These are phyloP conservation scores for Myrmophylax atrothorax DNA, from an alignment of 2,113 vertebrate species.

Conservation along the genomic window DNA sequence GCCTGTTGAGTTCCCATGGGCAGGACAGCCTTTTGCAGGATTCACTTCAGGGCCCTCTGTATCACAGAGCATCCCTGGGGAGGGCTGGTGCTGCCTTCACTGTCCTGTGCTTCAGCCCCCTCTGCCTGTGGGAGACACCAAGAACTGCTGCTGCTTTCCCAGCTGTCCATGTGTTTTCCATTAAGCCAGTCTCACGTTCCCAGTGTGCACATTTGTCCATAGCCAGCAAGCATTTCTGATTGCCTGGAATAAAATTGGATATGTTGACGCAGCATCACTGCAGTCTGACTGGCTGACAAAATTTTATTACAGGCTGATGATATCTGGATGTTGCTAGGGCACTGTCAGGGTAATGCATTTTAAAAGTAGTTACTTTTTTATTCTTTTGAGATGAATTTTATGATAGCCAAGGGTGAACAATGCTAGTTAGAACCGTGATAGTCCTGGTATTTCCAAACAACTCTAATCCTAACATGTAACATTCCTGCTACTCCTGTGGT, in stretches of 20 bases:
- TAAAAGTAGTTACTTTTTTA: background rate
- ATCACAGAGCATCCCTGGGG: accelerated
- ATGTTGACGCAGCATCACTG: background rate
- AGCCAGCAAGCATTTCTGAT: background rate
- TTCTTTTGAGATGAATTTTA: background rate
- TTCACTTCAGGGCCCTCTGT: background rate
- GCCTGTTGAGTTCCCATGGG: accelerated
- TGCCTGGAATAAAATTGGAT: background rate
- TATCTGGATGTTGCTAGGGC: background rate
- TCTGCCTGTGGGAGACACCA: background rate
- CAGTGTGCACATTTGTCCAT: accelerated
- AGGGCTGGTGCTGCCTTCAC: background rate
- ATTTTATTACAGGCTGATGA: accelerated
- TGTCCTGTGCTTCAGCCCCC: background rate
- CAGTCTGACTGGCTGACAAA: background rate
- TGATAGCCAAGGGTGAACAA: background rate
- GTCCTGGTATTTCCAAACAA: background rate
- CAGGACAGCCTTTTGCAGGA: background rate
- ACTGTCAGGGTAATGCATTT: background rate
- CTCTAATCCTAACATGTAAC: background rate
- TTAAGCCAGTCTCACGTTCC: accelerated
- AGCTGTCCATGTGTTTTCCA: background rate
- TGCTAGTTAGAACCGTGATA: background rate
- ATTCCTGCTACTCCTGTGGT: background rate
- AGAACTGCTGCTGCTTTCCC: accelerated